These are phyloP conservation scores for Heliconius nattereri DNA, from an alignment of 1,140 invertebrate species.

Conservation along the genomic window DNA sequence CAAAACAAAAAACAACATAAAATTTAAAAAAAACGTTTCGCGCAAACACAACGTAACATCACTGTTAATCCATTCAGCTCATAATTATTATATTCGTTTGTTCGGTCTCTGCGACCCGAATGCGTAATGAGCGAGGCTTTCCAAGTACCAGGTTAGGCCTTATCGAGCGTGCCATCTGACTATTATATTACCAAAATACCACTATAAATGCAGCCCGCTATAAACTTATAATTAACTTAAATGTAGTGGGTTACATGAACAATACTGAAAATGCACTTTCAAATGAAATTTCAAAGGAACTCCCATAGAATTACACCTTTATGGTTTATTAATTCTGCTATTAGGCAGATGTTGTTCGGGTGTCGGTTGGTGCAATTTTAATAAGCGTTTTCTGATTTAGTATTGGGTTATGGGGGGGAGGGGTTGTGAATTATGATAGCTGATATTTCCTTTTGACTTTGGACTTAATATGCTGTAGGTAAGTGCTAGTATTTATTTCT, in stretches of 20 bases:
- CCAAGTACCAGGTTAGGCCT: conserved; percentile 70
- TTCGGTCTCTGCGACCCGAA: conserved; percentile 68
- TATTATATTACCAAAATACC: conserved; percentile 81
- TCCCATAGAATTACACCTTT: conserved; percentile 62
- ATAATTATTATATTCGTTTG: conserved; percentile 79
- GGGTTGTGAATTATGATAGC: not conserved
- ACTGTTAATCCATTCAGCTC: conserved; percentile 68
- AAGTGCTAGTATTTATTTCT: not conserved
- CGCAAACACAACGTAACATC: conserved; percentile 38
- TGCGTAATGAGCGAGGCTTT: conserved; percentile 73
- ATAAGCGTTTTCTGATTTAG: conserved; percentile 13
- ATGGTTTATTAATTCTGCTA: conserved; percentile 64
- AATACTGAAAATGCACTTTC: conserved; percentile 75
- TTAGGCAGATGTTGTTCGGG: conserved; percentile 50
- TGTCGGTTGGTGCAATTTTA: conserved; percentile 30
- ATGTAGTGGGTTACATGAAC: conserved; percentile 68
- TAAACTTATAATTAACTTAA: conserved; percentile 81
- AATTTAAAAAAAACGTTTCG: not conserved
- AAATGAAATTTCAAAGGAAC: conserved; percentile 62
- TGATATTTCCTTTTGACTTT: not conserved
- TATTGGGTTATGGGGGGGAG: not conserved
- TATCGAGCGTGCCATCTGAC: conserved; percentile 79
- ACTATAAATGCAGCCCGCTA: conserved; percentile 73
- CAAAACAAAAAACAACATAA: not conserved
- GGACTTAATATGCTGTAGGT: not conserved